Evolutionary conservation across 2,797 vertebrate species (phyloP), one percentile per base, ranked within the genome.

Genomic region (Aeoliscus strigatus): DNA sequence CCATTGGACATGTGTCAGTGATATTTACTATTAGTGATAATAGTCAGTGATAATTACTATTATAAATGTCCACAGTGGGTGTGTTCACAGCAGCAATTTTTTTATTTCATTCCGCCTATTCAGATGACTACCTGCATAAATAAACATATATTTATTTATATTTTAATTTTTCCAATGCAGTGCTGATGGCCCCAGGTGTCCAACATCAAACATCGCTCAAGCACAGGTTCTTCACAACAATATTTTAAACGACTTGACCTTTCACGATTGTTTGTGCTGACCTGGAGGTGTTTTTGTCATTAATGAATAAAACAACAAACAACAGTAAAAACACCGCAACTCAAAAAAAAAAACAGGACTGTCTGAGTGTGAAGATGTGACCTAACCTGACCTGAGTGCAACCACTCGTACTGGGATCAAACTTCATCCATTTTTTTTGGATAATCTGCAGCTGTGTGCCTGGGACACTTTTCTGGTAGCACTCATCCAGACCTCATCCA

Each of bases 1-100:
- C 71, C 74, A 76, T 64, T 48, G 12, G 60, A 64, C 67, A 31
- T 60, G 44, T 56, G 28, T 26, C 60, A 33, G 64, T 14, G 43
- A 66, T 72, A 70, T 70, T n/a, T n/a, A n/a, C n/a, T n/a, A n/a
- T n/a, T n/a, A n/a, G n/a, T n/a, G n/a, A n/a, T n/a, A n/a, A n/a
- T n/a, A n/a, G n/a, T n/a, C 35, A 53, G 50, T 70, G 79, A 76
- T 69, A 42, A 60, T 64, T 67, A 60, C 37, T 52, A 59, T 63
- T 55, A 37, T 60, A 58, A 60, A 51, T 38, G 42, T 62, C 51
- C 51, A 47, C 1, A 36, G 41, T 48, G 27, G 23, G 44, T 41
- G 46, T 46, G 34, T 42, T 36, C 41, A 62, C 36, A 66, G 46
- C 42, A 34, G 36, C 37, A 48, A n/a, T n/a, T n/a, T 14, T 46